phyloP scores from a whole-genome alignment of 2,113 vertebrate species.

The Turdus rufiventris region DNA sequence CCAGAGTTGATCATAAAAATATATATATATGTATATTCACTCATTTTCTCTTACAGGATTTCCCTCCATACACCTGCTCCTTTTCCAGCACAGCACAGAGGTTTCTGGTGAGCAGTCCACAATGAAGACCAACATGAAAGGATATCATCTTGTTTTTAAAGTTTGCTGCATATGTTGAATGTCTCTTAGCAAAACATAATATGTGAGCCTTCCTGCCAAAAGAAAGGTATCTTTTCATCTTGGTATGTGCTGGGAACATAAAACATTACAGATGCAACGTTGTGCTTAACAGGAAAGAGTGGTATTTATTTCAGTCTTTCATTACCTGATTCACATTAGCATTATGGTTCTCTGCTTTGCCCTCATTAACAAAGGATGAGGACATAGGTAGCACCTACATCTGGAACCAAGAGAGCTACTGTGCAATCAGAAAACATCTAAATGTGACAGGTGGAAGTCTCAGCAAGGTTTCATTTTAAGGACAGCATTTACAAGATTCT shows the following conservation, averaged over 20 bases:
- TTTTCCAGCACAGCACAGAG: neutral
- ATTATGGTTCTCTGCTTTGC: neutral
- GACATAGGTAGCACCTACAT: neutral
- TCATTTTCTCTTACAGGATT: neutral
- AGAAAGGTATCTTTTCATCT: neutral
- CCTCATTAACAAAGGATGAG: neutral
- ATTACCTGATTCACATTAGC: neutral
- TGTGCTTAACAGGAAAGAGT: neutral
- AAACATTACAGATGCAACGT: neutral
- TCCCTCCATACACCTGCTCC: fast-evolving
- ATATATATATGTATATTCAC: no score
- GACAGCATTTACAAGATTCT: neutral
- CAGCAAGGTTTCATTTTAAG: neutral
- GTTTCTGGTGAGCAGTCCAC: neutral
- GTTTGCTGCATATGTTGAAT: neutral
- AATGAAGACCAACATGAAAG: neutral
- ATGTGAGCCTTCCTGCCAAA: neutral
- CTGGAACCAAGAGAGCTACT: neutral
- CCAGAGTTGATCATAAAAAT: neutral
- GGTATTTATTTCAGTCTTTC: neutral
- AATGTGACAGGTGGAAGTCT: neutral
- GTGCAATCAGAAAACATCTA: neutral
- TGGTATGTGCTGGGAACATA: neutral
- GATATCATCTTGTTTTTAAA: neutral
- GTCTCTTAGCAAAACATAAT: neutral